Conservation (phyloP, 1,140 invertebrate species). For the Drosophila repleta region DNA sequence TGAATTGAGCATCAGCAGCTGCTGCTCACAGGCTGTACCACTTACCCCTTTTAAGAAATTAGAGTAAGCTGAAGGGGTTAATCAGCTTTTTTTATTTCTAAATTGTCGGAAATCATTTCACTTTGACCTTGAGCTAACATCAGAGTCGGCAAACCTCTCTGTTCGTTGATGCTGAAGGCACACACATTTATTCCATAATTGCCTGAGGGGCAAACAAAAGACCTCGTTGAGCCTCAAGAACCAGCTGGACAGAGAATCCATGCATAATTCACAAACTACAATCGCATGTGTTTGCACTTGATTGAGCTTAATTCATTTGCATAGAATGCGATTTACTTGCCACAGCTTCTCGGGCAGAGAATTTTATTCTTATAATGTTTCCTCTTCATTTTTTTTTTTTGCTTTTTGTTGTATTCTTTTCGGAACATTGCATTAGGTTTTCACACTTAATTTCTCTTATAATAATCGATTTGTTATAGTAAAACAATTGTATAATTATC, state of each 20-base stretch:
- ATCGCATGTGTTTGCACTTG: conserved; percentile 34
- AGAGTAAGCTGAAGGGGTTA: conserved; percentile 3
- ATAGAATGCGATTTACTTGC: conserved; percentile 68
- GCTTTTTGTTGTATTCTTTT: conserved; percentile 24
- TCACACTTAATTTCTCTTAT: not conserved
- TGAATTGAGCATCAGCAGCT: too few relatives aligned
- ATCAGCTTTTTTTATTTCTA: conserved; percentile 57
- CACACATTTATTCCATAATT: conserved; percentile 33
- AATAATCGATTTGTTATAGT: conserved; percentile 27
- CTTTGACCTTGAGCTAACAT: conserved; percentile 53
- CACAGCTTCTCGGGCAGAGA: conserved; percentile 19
- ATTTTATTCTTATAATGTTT: conserved; percentile 20
- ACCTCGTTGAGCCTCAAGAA: conserved; percentile 32
- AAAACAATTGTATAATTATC: conserved; percentile 22
- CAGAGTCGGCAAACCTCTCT: not conserved
- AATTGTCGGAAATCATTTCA: conserved; percentile 69
- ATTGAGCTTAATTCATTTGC: conserved; percentile 79
- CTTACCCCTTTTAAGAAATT: conserved; percentile 21
- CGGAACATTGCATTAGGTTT: conserved; percentile 25
- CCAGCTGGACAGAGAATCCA: conserved; percentile 22
- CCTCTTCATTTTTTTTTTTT: conserved; percentile 14
- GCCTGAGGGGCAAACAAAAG: conserved; percentile 32
- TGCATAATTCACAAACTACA: conserved; percentile 34
- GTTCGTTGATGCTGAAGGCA: not conserved
- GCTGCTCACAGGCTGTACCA: not conserved